A percentile compares a stretch with the other conserved stretches of the same genome.
phyloP scores from a whole-genome alignment of 1,140 invertebrate species.

The Patella vulgata region DNA sequence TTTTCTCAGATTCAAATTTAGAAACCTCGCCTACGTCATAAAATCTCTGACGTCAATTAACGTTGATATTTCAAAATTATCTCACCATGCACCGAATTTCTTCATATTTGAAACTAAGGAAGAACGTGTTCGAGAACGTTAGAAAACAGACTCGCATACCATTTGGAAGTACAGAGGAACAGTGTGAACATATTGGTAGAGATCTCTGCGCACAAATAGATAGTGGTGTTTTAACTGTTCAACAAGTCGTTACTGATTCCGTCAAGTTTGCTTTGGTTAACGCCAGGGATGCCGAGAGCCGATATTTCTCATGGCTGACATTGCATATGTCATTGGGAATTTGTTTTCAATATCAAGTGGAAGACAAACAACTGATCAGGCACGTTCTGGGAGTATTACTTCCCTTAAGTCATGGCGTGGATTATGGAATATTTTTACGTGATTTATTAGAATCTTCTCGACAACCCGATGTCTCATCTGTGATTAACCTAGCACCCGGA shows the following conservation, averaged over 20 bases:
- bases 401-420: slow-evolving; percentile 28
- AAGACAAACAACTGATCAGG: slow-evolving; percentile 14
- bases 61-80: too few species aligned
- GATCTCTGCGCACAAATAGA: background rate
- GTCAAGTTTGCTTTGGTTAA: background rate
- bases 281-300: background rate
- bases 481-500: too few species aligned
- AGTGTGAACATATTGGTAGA: too few species aligned
- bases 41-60: too few species aligned
- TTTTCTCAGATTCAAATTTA: too few species aligned
- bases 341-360: slow-evolving; percentile 24
- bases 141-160: too few species aligned
- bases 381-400: slow-evolving; percentile 19
- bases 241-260: background rate
- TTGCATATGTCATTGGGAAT: slow-evolving; percentile 32
- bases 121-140: too few species aligned
- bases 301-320: slow-evolving; percentile 25
- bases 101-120: too few species aligned
- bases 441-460: slow-evolving; percentile 27
- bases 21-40: too few species aligned
- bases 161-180: too few species aligned
- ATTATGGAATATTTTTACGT: slow-evolving; percentile 35
- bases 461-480: background rate
- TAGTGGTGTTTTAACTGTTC: background rate
- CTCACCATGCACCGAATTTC: too few species aligned